Evolutionary conservation across 2,888 invertebrate species (phyloP).

Genomic region (Frankliniella intonsa): DNA sequence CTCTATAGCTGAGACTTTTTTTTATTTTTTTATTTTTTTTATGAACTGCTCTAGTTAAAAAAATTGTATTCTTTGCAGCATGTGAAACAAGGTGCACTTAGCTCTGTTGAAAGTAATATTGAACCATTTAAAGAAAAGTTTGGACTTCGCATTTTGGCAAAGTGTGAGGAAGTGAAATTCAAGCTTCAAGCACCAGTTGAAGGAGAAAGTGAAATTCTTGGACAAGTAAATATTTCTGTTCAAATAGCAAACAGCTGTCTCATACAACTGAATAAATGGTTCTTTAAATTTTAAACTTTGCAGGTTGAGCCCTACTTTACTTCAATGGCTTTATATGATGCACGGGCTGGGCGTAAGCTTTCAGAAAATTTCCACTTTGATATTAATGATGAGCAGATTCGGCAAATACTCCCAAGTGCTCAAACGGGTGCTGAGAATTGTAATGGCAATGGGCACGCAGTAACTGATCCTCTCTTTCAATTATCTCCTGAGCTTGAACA

Average conservation of each 20-base stretch:
- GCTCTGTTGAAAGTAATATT: constrained; percentile 50
- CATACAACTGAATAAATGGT: neutral
- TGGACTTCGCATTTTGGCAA: constrained; percentile 76
- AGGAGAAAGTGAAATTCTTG: constrained; percentile 67
- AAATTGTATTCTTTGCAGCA: constrained; percentile 35
- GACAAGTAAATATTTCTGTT: constrained; percentile 50
- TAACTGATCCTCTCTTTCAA: constrained; percentile 50
- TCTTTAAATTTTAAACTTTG: constrained; percentile 18
- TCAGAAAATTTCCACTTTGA: constrained; percentile 92
- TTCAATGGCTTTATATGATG: constrained; percentile 84
- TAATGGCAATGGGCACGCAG: constrained; percentile 49
- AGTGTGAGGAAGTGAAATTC: constrained; percentile 78
- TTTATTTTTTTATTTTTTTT: neutral
- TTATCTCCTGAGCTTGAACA: constrained; percentile 62
- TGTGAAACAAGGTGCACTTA: constrained; percentile 35
- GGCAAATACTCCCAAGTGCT: constrained; percentile 42
- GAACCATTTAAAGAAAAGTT: constrained; percentile 84
- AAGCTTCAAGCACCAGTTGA: constrained; percentile 76
- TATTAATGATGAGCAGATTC: constrained; percentile 67
- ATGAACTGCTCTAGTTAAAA: neutral
- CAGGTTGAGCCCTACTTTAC: constrained; percentile 91
- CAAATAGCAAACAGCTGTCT: neutral
- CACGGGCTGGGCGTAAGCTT: constrained; percentile 76
- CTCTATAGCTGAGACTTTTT: neutral
- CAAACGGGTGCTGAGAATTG: constrained; percentile 38